Evolutionary conservation across 2,888 invertebrate species (phyloP).

Genomic region (Lamellibrachia satsuma): DNA sequence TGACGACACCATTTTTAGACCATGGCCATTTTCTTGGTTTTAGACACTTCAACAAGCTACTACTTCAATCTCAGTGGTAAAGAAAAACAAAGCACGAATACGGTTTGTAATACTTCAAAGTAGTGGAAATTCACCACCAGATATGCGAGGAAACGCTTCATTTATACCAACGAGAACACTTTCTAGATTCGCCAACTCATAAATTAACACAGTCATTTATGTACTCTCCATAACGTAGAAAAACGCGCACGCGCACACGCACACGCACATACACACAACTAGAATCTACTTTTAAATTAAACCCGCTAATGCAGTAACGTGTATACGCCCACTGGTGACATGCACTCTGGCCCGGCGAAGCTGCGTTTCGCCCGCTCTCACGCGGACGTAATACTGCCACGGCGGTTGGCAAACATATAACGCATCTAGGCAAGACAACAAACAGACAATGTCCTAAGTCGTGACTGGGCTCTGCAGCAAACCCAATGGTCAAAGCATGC

Average conservation of each 20-base stretch:
- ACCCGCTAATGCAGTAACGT: neutral
- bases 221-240: neutral
- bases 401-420: neutral
- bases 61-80: neutral
- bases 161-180: neutral
- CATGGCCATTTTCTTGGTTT: neutral
- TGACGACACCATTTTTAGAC: no score
- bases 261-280: neutral
- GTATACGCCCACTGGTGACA: neutral
- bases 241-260: neutral
- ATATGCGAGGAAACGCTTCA: neutral
- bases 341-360: neutral
- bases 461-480: neutral
- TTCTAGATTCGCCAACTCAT: neutral
- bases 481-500: constrained; percentile 6
- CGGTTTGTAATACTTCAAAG: neutral
- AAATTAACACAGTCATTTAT: neutral
- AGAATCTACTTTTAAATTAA: neutral
- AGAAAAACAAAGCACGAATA: neutral
- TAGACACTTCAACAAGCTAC: neutral
- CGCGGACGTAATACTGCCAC: neutral
- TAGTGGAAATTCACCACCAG: neutral
- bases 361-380: neutral
- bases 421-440: neutral
- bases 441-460: neutral